Percentiles rank a stretch among this genome's conserved stretches.
Evolutionary conservation across 1,140 invertebrate genomes (phyloP).

Genomic region (Elysia chlorotica): DNA sequence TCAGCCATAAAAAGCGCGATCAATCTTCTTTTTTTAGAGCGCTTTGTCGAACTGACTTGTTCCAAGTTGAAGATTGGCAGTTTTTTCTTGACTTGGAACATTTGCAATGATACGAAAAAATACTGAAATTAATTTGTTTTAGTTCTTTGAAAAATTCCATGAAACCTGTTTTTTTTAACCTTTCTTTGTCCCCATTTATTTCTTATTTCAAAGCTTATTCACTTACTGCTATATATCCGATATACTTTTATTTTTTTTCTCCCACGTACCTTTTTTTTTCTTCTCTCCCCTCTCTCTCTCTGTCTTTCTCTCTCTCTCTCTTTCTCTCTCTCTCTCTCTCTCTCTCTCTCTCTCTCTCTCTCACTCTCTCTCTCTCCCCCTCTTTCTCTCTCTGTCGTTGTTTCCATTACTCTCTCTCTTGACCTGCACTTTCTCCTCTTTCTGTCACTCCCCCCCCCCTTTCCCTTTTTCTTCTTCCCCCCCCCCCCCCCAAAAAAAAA

Average conservation of each 20-base stretch:
- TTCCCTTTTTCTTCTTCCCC: neutral
- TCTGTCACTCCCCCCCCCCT: neutral
- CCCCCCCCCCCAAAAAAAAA: no score
- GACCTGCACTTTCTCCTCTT: neutral
- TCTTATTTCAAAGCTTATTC: neutral
- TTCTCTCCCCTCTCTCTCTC: neutral
- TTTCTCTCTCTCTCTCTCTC: neutral
- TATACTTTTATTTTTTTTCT: neutral
- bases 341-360: no score
- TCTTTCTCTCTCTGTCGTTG: neutral
- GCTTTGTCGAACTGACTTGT: no score
- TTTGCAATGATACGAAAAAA: no score
- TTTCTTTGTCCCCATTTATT: no score
- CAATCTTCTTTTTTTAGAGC: no score
- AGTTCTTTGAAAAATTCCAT: no score
- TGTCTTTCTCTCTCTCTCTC: neutral
- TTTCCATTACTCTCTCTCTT: neutral
- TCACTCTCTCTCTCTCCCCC: neutral
- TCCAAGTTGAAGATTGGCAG: no score
- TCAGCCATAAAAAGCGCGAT: no score
- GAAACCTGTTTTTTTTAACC: no score
- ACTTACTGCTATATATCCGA: neutral
- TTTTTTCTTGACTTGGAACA: no score
- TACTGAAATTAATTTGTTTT: no score
- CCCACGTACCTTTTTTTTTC: neutral